Conservation (phyloP, 2,888 invertebrate genomes). For the Drosophila algonquin region DNA sequence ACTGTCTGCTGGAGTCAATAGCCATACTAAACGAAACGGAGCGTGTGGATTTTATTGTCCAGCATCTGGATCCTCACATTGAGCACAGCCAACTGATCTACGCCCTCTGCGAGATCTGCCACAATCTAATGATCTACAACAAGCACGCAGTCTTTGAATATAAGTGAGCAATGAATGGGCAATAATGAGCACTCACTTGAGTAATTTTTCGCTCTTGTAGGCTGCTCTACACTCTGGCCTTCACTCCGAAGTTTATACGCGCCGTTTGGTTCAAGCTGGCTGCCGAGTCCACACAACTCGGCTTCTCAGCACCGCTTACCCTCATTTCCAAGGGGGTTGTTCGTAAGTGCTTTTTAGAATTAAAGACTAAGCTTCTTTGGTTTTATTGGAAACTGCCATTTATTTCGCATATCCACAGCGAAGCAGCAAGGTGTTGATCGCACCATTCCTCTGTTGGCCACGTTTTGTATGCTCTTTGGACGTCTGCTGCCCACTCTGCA, state of each 20-base stretch:
- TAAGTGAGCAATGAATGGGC: slow-evolving; percentile 86
- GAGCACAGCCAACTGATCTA: slow-evolving; percentile 86
- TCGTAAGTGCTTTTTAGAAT: slow-evolving; percentile 76
- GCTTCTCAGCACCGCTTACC: slow-evolving; percentile 83
- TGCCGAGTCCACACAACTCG: slow-evolving; percentile 82
- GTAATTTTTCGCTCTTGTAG: slow-evolving; percentile 81
- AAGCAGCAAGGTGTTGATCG: slow-evolving; percentile 86
- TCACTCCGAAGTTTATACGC: slow-evolving; percentile 91
- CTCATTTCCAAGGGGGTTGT: slow-evolving; percentile 84
- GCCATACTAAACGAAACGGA: slow-evolving; percentile 88
- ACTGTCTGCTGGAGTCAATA: slow-evolving; percentile 83
- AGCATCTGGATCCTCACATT: slow-evolving; percentile 82
- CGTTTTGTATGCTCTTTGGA: slow-evolving; percentile 93
- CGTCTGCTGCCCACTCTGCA: slow-evolving; percentile 92
- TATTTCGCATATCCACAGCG: slow-evolving; percentile 71
- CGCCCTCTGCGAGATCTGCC: slow-evolving; percentile 91
- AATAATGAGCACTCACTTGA: rapidly evolving
- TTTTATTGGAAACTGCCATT: not conserved
- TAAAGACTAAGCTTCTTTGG: rapidly evolving
- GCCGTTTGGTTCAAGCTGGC: slow-evolving; percentile 88
- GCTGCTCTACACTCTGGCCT: slow-evolving; percentile 91
- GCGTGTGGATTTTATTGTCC: slow-evolving; percentile 85
- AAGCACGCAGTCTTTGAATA: slow-evolving; percentile 93
- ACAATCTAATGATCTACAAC: slow-evolving; percentile 92
- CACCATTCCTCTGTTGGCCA: slow-evolving; percentile 91